Evolutionary conservation across 2,113 vertebrate species (phyloP).

Genomic region (Polyodon spathula): DNA sequence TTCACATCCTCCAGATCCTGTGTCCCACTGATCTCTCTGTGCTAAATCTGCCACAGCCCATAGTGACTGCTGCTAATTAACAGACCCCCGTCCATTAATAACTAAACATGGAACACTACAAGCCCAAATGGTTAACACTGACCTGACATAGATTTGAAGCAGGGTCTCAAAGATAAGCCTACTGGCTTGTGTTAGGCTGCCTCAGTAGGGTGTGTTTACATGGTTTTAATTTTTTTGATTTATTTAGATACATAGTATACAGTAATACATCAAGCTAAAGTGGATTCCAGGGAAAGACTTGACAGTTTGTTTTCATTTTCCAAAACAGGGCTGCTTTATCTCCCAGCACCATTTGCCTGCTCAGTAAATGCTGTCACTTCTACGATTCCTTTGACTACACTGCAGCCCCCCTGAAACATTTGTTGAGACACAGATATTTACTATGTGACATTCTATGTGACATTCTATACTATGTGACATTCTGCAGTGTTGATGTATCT

Average conservation of each 20-base stretch:
- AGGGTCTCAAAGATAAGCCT: neutral
- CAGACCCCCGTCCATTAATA: neutral
- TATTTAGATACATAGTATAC: neutral
- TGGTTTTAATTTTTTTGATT: too few species aligned
- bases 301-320: neutral
- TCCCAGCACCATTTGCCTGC: neutral
- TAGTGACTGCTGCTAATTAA: too few species aligned
- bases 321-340: neutral
- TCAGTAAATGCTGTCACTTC: neutral
- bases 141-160: neutral
- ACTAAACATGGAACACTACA: neutral
- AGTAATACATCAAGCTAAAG: neutral
- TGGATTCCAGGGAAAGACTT: neutral
- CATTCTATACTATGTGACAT: neutral
- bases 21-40: too few species aligned
- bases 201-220: too few species aligned
- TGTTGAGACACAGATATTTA: neutral
- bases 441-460: neutral
- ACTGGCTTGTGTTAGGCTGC: neutral
- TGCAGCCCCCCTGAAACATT: neutral
- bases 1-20: too few species aligned
- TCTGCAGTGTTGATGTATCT: neutral
- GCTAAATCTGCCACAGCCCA: too few species aligned
- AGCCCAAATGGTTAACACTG: neutral
- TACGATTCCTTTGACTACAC: neutral